phyloP scores from a whole-genome alignment of 2,113 vertebrate genomes.

The Turnix velox region DNA sequence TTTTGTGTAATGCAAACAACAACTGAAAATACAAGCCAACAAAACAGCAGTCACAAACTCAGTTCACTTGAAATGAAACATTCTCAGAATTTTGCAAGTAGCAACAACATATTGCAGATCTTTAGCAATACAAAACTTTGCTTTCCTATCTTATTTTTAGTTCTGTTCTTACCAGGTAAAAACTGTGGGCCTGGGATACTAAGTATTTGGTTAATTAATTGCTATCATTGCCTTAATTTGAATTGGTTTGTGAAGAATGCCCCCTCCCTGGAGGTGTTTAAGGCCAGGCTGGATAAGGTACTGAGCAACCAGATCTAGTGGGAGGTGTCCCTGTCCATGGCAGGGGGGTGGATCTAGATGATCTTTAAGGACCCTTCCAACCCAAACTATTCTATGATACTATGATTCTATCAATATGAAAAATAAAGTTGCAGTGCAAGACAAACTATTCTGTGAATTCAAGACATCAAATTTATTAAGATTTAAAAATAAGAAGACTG shows the following conservation, averaged over 20 bases:
- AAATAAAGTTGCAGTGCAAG: not conserved
- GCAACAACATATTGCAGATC: not conserved
- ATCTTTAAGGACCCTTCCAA: no score
- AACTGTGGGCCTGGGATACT: accelerated
- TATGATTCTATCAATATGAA: no score
- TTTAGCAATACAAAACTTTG: not conserved
- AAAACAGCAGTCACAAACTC: not conserved
- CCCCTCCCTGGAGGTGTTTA: no score
- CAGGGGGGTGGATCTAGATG: no score
- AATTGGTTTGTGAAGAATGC: not conserved
- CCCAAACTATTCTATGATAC: no score
- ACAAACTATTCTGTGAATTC: not conserved
- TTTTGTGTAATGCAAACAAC: not conserved
- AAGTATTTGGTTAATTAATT: not conserved
- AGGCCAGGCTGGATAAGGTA: no score
- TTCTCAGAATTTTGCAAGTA: not conserved
- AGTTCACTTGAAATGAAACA: not conserved
- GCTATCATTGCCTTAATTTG: not conserved
- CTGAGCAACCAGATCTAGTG: no score
- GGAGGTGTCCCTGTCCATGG: no score
- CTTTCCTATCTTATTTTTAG: not conserved
- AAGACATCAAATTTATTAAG: not conserved
- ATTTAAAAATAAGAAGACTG: not conserved
- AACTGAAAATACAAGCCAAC: not conserved
- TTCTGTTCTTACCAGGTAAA: not conserved